A percentile compares a stretch with the other conserved stretches of the same genome.
Evolutionary conservation across 92 coral and sea anemone genomes (phyloP).

Genomic region (Plumapathes pennacea): DNA sequence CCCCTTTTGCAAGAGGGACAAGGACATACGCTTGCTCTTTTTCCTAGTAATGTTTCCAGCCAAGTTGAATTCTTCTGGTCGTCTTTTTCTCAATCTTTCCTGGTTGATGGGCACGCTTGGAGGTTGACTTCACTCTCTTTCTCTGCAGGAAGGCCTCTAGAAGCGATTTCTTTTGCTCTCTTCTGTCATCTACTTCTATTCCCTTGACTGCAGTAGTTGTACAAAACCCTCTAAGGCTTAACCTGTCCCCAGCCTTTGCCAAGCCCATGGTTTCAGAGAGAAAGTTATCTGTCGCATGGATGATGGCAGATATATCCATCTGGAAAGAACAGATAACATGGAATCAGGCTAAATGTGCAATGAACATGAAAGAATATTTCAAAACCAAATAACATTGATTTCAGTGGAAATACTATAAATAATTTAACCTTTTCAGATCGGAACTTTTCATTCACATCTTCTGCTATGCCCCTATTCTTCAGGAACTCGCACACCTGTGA

Average conservation of each 20-base stretch:
- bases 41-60: constrained; percentile 34
- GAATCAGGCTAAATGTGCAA: too few relatives aligned
- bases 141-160: constrained; percentile 22
- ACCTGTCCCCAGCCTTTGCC: constrained; percentile 43
- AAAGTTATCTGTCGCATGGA: constrained; percentile 35
- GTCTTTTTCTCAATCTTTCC: constrained; percentile 11
- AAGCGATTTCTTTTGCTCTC: constrained; percentile 9
- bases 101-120: neutral
- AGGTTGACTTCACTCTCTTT: constrained; percentile 8
- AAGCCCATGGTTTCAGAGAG: constrained; percentile 39
- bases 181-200: neutral
- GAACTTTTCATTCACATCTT: too few relatives aligned
- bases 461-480: too few relatives aligned
- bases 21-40: constrained; percentile 14
- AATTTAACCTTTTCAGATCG: too few relatives aligned
- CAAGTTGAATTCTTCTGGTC: constrained; percentile 25
- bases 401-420: too few relatives aligned
- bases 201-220: neutral
- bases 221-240: constrained; percentile 41
- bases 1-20: constrained; percentile 23
- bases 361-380: too few relatives aligned
- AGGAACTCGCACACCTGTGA: too few relatives aligned
- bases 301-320: constrained; percentile 51
- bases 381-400: too few relatives aligned
- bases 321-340: constrained; percentile 9